These are phyloP conservation scores for Dasyprocta punctata DNA, from an alignment of 2,113 vertebrate species.

Conservation along the genomic window DNA sequence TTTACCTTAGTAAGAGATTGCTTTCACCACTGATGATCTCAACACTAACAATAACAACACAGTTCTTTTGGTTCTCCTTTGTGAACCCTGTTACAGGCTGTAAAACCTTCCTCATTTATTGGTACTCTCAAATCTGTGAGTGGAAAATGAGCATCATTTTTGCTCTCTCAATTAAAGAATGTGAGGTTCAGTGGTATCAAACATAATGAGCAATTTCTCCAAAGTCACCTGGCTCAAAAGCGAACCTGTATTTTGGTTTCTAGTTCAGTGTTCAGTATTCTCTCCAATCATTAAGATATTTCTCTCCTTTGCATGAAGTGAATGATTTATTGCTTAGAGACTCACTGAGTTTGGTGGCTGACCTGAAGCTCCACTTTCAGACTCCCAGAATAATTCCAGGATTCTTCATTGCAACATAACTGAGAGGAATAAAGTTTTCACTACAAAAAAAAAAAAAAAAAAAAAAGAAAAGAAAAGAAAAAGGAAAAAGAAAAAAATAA, in stretches of 20 bases:
- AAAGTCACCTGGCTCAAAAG: too few relatives aligned
- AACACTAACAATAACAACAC: neutral
- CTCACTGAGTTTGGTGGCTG: neutral
- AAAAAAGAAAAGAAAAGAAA: neutral
- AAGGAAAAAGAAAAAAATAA: neutral
- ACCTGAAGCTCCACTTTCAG: neutral
- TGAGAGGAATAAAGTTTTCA: neutral
- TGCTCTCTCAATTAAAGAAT: neutral
- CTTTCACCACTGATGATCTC: neutral
- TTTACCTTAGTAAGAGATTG: neutral
- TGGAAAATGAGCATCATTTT: neutral
- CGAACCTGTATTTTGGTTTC: neutral
- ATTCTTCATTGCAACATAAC: neutral
- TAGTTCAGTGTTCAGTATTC: neutral
- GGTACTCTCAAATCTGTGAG: neutral
- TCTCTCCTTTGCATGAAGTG: neutral
- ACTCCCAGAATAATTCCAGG: neutral
- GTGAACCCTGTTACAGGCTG: neutral
- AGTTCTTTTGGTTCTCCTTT: neutral
- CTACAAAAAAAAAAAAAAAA: neutral
- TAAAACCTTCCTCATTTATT: neutral
- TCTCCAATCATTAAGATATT: neutral
- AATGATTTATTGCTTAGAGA: neutral
- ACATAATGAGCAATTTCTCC: neutral
- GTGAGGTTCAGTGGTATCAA: rapidly evolving